These are phyloP conservation scores for Syngnathus typhle DNA, from an alignment of 2,113 vertebrate species.

Conservation along the genomic window DNA sequence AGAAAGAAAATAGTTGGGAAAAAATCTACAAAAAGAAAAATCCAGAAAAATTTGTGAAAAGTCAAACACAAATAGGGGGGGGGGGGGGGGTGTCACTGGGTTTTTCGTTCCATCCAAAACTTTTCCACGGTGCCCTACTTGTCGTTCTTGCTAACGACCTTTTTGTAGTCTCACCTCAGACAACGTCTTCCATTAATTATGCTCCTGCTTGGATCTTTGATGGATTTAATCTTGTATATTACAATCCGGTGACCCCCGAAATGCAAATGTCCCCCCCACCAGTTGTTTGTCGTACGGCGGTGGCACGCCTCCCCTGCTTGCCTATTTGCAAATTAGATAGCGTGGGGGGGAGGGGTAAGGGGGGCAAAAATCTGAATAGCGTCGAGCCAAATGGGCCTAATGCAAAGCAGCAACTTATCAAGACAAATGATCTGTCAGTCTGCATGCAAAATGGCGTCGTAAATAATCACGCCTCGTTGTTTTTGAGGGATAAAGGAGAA, in stretches of 20 bases:
- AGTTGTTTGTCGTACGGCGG: constrained; percentile 43
- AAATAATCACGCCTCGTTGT: constrained; percentile 66
- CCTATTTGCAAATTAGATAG: constrained; percentile 73
- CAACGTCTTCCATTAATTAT: constrained; percentile 67
- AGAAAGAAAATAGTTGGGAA: not conserved
- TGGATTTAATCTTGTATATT: constrained; percentile 79
- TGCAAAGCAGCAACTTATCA: constrained; percentile 70
- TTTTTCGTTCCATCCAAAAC: constrained; percentile 9
- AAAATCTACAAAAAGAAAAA: not conserved
- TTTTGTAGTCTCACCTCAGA: constrained; percentile 43
- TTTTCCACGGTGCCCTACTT: constrained; percentile 43
- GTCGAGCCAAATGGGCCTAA: constrained; percentile 71
- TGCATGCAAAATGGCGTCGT: constrained; percentile 60
- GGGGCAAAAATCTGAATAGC: constrained; percentile 69
- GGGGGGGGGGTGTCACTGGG: not conserved
- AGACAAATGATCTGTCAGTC: constrained; percentile 72
- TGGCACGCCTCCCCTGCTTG: constrained; percentile 14
- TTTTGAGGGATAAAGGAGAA: constrained; percentile 61
- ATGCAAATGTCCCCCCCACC: constrained; percentile 62
- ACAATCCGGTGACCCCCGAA: constrained; percentile 63
- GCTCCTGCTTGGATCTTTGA: constrained; percentile 63
- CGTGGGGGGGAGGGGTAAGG: not conserved
- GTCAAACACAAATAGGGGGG: not conserved
- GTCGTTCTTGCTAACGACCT: constrained; percentile 48
- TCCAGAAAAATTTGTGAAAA: not conserved